Evolutionary conservation across 2,888 invertebrate species (phyloP).

Genomic region (Cordilura impudica): DNA sequence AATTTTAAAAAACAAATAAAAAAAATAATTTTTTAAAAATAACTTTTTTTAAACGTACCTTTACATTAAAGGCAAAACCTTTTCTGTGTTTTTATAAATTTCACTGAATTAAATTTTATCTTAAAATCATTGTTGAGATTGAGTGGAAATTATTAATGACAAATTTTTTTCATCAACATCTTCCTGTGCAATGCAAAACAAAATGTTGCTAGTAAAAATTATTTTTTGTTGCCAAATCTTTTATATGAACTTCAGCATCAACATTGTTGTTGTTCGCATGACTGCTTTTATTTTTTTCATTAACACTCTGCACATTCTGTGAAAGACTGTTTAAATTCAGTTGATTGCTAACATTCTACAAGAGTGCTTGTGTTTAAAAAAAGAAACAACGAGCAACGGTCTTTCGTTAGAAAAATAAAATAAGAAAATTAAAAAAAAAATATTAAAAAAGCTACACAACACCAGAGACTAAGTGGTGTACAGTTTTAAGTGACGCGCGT

Average conservation of each 20-base stretch:
- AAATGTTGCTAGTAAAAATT: background rate
- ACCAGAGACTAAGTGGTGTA: background rate
- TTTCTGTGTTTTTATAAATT: no score
- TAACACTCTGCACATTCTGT: conserved; percentile 30
- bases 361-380: conserved; percentile 24
- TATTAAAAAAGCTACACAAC: background rate
- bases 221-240: background rate
- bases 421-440: background rate
- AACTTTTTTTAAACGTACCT: no score
- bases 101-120: no score
- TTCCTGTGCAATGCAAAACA: background rate
- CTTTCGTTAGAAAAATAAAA: background rate
- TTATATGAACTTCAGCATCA: background rate
- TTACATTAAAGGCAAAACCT: no score
- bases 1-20: no score
- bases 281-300: background rate
- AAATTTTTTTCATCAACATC: no score
- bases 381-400: background rate
- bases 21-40: no score
- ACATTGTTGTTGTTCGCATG: background rate
- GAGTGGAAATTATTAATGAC: no score
- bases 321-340: conserved; percentile 39
- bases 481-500: conserved; percentile 39
- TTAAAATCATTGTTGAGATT: no score
- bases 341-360: conserved; percentile 52